These are phyloP conservation scores for Callyntrura guangdongensis DNA, from an alignment of 2,888 invertebrate genomes.

Conservation along the genomic window DNA sequence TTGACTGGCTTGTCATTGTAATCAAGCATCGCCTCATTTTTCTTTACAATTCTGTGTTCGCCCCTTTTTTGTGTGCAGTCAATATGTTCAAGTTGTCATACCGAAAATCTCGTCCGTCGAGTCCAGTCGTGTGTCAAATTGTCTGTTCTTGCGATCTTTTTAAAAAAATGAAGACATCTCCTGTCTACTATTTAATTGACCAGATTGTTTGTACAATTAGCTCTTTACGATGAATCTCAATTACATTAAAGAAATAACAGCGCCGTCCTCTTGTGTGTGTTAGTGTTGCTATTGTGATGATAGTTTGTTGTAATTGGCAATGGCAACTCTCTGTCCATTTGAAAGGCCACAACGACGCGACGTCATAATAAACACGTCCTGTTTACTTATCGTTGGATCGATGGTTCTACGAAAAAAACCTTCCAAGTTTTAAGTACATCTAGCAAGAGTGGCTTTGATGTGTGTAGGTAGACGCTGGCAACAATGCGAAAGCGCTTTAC, in stretches of 20 bases:
- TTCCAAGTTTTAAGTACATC: not conserved
- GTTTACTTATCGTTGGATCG: not conserved
- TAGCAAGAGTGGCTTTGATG: not conserved
- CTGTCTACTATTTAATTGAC: conserved; percentile 46
- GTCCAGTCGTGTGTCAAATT: not conserved
- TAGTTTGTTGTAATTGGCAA: not conserved
- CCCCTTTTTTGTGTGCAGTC: not conserved
- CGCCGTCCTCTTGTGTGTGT: conserved; percentile 1
- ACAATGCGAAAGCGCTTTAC: no score
- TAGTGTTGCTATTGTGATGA: no score
- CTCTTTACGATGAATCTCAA: not conserved
- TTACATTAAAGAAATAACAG: conserved; percentile 28
- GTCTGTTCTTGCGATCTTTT: not conserved
- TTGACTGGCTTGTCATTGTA: no score
- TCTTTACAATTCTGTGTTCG: not conserved
- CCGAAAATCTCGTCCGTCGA: no score
- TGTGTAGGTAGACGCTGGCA: not conserved
- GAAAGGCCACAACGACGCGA: not conserved
- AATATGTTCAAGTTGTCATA: no score
- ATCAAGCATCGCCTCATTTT: no score
- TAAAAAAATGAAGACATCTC: conserved; percentile 41
- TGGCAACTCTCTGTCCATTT: not conserved
- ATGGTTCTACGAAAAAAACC: conserved; percentile 16
- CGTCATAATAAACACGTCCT: not conserved
- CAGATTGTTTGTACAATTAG: conserved; percentile 39